Evolutionary conservation across 2,797 vertebrate genomes (phyloP).

Genomic region (Staurois parvus): DNA sequence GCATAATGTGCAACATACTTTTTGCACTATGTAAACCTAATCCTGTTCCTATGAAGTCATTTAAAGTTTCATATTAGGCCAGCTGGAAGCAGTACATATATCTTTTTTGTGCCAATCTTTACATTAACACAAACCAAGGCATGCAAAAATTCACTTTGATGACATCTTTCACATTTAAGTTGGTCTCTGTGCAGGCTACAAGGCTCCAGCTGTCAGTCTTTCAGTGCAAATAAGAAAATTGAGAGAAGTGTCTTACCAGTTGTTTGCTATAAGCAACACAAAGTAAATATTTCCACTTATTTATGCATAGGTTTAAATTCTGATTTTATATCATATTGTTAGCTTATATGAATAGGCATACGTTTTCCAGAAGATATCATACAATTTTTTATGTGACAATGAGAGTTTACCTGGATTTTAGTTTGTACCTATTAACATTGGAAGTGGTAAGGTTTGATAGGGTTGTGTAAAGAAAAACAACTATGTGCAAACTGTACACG

Average conservation of each 20-base stretch:
- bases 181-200: neutral
- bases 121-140: neutral
- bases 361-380: neutral
- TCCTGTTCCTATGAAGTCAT: conserved; percentile 11
- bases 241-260: neutral
- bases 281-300: neutral
- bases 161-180: neutral
- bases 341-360: neutral
- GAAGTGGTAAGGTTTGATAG: neutral
- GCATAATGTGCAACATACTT: conserved; percentile 47
- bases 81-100: conserved; percentile 3
- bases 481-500: too few relatives aligned
- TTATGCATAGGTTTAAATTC: neutral
- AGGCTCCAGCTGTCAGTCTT: too few relatives aligned
- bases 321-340: neutral
- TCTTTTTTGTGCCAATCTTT: neutral
- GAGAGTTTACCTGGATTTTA: neutral
- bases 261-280: neutral
- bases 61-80: conserved; percentile 9
- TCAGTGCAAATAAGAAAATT: neutral
- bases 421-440: neutral
- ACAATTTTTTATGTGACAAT: too few relatives aligned
- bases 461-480: too few relatives aligned
- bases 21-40: conserved; percentile 25
- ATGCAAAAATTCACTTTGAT: neutral